These are phyloP conservation scores for Neotoma lepida DNA, from an alignment of 2,113 vertebrate species.

Conservation along the genomic window DNA sequence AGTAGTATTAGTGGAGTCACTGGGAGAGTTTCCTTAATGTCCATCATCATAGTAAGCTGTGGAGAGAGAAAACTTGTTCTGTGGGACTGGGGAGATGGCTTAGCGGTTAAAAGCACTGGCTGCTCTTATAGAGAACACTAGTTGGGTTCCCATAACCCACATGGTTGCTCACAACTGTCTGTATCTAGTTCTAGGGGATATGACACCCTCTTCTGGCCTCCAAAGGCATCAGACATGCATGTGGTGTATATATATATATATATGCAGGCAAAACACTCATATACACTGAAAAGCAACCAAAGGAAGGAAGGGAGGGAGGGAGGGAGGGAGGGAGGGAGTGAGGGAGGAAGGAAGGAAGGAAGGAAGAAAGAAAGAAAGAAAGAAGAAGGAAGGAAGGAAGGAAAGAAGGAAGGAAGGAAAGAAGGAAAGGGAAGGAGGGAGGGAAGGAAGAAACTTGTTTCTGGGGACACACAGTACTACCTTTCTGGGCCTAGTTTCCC, in stretches of 20 bases:
- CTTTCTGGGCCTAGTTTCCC: neutral
- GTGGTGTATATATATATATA: neutral
- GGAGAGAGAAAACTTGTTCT: conserved; percentile 22
- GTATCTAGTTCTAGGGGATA: neutral
- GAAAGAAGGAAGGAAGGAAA: too few relatives aligned
- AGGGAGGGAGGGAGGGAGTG: neutral
- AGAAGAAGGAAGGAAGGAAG: too few relatives aligned
- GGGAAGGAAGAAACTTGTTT: too few relatives aligned
- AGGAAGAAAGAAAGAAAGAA: too few relatives aligned
- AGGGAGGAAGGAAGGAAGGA: too few relatives aligned
- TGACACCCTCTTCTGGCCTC: neutral
- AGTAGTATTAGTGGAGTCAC: neutral
- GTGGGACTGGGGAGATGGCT: neutral
- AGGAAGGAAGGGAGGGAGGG: neutral
- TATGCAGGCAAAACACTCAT: neutral
- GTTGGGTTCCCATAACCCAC: neutral
- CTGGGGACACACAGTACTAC: neutral
- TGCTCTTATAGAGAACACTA: neutral
- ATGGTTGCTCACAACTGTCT: neutral
- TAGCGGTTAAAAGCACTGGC: neutral
- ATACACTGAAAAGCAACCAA: neutral
- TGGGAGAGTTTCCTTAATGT: conserved; percentile 55
- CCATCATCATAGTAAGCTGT: neutral
- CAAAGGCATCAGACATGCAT: neutral
- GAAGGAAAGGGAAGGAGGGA: too few relatives aligned